Evolutionary conservation across 2,113 vertebrate species (phyloP).

Genomic region (Anas platyrhynchos): DNA sequence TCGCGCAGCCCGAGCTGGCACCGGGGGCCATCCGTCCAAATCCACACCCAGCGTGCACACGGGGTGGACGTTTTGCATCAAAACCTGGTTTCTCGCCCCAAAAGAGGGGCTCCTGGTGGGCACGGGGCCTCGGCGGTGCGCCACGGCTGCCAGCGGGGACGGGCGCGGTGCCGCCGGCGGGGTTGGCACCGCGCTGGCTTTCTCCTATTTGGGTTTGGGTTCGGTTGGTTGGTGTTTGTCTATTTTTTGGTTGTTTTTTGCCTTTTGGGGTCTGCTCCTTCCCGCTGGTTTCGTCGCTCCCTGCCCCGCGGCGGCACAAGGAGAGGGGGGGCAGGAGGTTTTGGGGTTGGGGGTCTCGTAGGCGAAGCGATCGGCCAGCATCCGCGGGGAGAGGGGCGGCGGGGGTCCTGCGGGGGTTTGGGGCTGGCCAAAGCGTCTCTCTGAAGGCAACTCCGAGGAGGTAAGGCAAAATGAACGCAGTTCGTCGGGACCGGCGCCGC

Average conservation of each 20-base stretch:
- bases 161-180: fast-evolving
- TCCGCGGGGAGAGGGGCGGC: background rate
- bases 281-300: background rate
- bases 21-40: background rate
- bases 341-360: background rate
- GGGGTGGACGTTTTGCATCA: too few species aligned
- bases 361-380: background rate
- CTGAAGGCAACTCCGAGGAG: slow-evolving; percentile 49
- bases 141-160: background rate
- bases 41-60: background rate
- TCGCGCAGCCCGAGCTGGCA: background rate
- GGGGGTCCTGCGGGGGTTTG: background rate
- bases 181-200: background rate
- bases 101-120: too few species aligned
- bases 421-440: background rate
- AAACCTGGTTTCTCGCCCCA: background rate
- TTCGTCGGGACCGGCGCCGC: background rate
- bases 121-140: too few species aligned
- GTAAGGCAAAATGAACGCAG: slow-evolving; percentile 55
- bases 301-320: background rate
- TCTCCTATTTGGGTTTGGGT: background rate
- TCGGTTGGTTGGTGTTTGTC: too few species aligned
- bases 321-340: background rate
- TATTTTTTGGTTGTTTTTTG: background rate
- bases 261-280: background rate